Percentiles rank a stretch among this genome's conserved stretches.
phyloP scores from a whole-genome alignment of 2,113 vertebrate genomes.

The Tragelaphus scriptus region DNA sequence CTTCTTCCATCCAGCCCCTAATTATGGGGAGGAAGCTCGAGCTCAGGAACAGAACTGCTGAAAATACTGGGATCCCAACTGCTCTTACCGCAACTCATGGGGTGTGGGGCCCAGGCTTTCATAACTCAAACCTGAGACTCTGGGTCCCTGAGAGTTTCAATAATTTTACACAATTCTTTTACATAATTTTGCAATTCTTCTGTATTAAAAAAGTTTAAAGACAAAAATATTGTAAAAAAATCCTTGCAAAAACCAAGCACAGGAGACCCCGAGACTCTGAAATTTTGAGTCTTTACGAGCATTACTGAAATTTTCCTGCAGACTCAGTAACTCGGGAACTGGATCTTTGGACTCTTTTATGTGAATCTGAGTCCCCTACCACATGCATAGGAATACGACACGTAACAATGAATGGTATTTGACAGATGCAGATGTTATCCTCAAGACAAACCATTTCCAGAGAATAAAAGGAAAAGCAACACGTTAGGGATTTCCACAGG shows the following conservation, averaged over 20 bases:
- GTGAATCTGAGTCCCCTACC: not conserved
- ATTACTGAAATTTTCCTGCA: not conserved
- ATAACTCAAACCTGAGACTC: not conserved
- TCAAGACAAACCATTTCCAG: not conserved
- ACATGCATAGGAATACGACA: not conserved
- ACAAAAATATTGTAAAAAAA: not conserved
- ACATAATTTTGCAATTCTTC: not conserved
- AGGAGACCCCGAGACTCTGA: not conserved
- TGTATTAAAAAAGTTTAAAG: not conserved
- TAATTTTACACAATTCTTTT: not conserved
- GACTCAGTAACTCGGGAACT: not conserved
- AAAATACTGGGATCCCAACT: not conserved
- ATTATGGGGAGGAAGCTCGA: not conserved
- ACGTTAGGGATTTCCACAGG: not conserved
- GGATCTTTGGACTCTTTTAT: not conserved
- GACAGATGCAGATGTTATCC: not conserved
- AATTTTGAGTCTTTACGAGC: not conserved
- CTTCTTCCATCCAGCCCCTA: not conserved
- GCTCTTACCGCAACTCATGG: not conserved
- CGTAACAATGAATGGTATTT: not conserved
- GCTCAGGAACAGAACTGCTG: not conserved
- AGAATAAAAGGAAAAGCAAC: not conserved
- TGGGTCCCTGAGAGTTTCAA: not conserved
- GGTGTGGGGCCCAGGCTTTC: not conserved
- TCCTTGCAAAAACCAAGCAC: conserved; percentile 1